Conservation (phyloP, 2,797 vertebrate species). For the Zalophus californianus region DNA sequence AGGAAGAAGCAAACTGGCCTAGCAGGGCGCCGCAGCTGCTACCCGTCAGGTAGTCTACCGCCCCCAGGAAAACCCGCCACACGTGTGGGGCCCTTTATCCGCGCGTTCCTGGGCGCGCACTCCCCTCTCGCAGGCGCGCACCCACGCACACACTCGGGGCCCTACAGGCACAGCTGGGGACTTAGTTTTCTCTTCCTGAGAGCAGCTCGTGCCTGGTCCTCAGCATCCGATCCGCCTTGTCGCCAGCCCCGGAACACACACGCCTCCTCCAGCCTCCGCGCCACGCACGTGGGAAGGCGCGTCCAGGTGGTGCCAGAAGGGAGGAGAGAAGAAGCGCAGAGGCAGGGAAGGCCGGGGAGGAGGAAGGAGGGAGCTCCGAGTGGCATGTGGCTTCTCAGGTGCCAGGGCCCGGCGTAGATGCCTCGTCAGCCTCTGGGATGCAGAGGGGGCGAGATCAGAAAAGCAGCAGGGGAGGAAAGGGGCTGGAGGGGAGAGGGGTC, state of each 20-base stretch:
- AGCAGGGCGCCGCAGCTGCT: not conserved
- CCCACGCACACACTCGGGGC: not conserved
- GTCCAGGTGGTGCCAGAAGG: slow-evolving; percentile 23
- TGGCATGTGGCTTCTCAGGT: not conserved
- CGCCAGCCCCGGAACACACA: not conserved
- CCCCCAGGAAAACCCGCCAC: slow-evolving; percentile 3
- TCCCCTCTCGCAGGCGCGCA: not conserved
- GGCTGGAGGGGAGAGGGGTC: not conserved
- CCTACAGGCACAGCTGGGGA: not conserved
- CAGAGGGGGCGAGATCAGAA: not conserved
- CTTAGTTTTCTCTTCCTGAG: slow-evolving; percentile 37
- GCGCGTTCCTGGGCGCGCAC: not conserved
- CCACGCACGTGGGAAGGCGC: slow-evolving; percentile 49
- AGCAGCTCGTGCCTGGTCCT: not conserved
- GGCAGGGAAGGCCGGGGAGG: not conserved
- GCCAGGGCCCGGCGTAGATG: not conserved
- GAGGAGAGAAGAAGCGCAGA: not conserved
- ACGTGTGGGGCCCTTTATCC: slow-evolving; percentile 53
- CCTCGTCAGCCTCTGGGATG: not conserved
- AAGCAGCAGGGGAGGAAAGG: not conserved
- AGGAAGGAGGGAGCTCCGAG: not conserved
- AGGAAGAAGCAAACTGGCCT: not conserved
- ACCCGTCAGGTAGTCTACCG: not conserved
- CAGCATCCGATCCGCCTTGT: not conserved
- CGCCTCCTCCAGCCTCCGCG: not conserved